phyloP scores from a whole-genome alignment of 2,797 vertebrate species.

The Eulemur albifrons region DNA sequence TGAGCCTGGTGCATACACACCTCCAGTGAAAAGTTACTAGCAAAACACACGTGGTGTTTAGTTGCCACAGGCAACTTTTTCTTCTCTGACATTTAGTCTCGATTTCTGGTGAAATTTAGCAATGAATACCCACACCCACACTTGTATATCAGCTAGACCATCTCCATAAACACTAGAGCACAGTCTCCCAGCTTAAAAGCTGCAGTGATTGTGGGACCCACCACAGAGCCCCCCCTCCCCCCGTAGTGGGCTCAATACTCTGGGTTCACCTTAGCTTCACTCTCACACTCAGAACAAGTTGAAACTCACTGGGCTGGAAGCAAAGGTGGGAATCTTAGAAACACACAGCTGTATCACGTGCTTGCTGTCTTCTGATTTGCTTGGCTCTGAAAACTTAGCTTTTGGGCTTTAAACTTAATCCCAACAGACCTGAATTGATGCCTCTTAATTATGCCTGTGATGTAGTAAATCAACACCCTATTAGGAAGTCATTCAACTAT shows the following conservation, averaged over 20 bases:
- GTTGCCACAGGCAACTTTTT: background rate
- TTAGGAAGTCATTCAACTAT: constrained; percentile 50
- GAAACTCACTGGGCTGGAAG: background rate
- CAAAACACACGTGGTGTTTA: background rate
- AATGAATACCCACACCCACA: background rate
- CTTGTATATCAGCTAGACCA: background rate
- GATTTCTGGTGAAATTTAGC: background rate
- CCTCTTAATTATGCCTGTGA: constrained; percentile 41
- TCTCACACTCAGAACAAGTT: background rate
- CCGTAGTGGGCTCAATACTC: background rate
- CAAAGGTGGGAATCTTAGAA: background rate
- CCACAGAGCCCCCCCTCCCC: background rate
- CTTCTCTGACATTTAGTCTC: background rate
- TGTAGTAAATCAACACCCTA: constrained; percentile 62
- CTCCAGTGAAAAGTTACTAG: background rate
- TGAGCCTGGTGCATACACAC: background rate
- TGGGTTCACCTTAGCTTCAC: background rate
- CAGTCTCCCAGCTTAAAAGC: background rate
- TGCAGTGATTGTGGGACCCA: background rate
- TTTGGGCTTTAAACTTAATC: constrained; percentile 55
- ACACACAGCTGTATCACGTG: background rate
- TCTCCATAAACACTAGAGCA: background rate
- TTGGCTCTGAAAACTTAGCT: constrained; percentile 41
- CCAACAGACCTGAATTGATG: constrained; percentile 11
- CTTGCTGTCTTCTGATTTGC: background rate